Evolutionary conservation across 2,888 invertebrate genomes (phyloP).

Genomic region (Tryphoninae sp.): DNA sequence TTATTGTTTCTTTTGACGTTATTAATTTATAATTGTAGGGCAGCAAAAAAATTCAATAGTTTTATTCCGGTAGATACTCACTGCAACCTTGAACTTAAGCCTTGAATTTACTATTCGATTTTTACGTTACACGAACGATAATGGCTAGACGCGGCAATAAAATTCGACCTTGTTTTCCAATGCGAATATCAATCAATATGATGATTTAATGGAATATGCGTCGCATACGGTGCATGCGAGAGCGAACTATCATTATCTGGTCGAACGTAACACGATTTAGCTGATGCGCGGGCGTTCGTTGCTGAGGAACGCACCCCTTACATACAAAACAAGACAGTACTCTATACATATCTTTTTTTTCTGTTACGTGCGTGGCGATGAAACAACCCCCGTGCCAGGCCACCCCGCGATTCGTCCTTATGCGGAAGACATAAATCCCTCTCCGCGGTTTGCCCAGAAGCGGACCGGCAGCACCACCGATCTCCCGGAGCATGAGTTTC

Average conservation of each 20-base stretch:
- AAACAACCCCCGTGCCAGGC: constrained; percentile 49
- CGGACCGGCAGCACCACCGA: constrained; percentile 39
- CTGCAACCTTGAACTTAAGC: too few species aligned
- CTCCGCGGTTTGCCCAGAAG: constrained; percentile 67
- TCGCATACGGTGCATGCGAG: constrained; percentile 4
- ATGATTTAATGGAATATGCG: constrained; percentile 21
- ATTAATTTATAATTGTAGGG: too few species aligned
- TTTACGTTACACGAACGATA: too few species aligned
- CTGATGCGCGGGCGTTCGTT: constrained; percentile 12
- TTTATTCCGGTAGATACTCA: too few species aligned
- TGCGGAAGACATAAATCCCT: constrained; percentile 66
- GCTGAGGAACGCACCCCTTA: constrained; percentile 55
- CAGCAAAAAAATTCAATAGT: too few species aligned
- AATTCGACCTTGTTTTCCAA: not conserved
- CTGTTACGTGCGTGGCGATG: constrained; percentile 34
- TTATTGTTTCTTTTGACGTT: not conserved
- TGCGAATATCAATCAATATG: constrained; percentile 25
- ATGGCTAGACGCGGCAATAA: not conserved
- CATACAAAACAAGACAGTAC: not conserved
- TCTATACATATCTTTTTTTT: constrained; percentile 15
- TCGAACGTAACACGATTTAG: constrained; percentile 34
- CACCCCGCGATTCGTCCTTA: constrained; percentile 44
- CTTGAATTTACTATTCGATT: too few species aligned
- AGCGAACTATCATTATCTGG: constrained; percentile 38
- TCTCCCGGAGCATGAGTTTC: constrained; percentile 62